A percentile compares a stretch with the other conserved stretches of the same genome.
Evolutionary conservation across 1,140 invertebrate genomes (phyloP).

Genomic region (Halyomorpha halys): DNA sequence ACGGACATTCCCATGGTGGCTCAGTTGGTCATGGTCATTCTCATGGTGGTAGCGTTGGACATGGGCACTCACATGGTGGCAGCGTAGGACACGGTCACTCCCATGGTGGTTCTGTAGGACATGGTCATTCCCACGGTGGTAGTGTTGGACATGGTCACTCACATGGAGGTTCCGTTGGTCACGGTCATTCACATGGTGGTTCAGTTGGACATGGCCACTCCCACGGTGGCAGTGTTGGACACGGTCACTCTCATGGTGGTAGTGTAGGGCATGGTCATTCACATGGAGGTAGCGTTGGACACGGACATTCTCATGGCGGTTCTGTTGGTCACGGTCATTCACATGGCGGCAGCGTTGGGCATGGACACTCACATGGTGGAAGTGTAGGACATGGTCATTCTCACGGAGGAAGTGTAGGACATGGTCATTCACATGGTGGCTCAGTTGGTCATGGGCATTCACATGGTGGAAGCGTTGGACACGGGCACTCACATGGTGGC

Average conservation of each 20-base stretch:
- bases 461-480: background rate
- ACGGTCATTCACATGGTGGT: constrained; percentile 3
- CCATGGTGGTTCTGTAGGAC: background rate
- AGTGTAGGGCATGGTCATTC: background rate
- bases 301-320: constrained; percentile 14
- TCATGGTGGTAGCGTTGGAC: background rate
- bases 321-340: constrained; percentile 4
- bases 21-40: constrained; percentile 5
- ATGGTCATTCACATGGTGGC: constrained; percentile 13
- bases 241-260: constrained; percentile 12
- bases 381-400: constrained; percentile 9
- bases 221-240: background rate
- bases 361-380: constrained; percentile 10
- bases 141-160: background rate
- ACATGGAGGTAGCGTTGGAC: background rate
- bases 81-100: background rate
- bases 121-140: background rate
- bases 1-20: background rate
- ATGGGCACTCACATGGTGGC: background rate
- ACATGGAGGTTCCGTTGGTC: background rate
- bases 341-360: constrained; percentile 5
- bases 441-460: constrained; percentile 2
- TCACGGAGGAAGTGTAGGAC: constrained; percentile 5
- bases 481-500: constrained; percentile 15
- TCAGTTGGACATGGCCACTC: constrained; percentile 1